Percentiles rank a stretch among this genome's conserved stretches.
These are phyloP conservation scores for Tapirus indicus DNA, from an alignment of 2,797 vertebrate genomes.

Conservation along the genomic window DNA sequence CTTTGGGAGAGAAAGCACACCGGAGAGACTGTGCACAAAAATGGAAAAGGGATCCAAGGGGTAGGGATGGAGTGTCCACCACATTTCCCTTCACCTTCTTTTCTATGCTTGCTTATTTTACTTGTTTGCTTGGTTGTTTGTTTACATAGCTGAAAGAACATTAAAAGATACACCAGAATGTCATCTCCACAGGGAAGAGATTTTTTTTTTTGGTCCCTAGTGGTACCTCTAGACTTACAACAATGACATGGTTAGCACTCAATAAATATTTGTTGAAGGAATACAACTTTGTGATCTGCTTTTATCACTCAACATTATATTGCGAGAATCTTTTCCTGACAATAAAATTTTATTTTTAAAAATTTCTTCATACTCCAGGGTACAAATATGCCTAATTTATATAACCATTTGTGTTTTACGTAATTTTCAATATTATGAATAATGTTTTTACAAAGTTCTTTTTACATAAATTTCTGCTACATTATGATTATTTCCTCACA, in stretches of 20 bases:
- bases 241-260: background rate
- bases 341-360: constrained; percentile 24
- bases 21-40: background rate
- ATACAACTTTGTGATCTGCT: background rate
- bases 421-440: background rate
- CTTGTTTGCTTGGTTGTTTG: background rate
- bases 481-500: background rate
- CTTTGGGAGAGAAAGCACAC: background rate
- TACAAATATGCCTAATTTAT: background rate
- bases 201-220: background rate
- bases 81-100: background rate
- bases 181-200: background rate
- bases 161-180: background rate
- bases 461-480: background rate
- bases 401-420: background rate
- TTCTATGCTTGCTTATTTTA: background rate
- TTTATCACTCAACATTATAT: background rate
- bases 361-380: background rate
- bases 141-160: background rate
- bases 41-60: background rate
- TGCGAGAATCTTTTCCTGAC: background rate
- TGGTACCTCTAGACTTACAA: background rate
- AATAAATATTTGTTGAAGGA: background rate
- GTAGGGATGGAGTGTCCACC: accelerated
- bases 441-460: background rate